These are phyloP conservation scores for Pelecanoides urinatrix DNA, from an alignment of 2,113 vertebrate species.

Conservation along the genomic window DNA sequence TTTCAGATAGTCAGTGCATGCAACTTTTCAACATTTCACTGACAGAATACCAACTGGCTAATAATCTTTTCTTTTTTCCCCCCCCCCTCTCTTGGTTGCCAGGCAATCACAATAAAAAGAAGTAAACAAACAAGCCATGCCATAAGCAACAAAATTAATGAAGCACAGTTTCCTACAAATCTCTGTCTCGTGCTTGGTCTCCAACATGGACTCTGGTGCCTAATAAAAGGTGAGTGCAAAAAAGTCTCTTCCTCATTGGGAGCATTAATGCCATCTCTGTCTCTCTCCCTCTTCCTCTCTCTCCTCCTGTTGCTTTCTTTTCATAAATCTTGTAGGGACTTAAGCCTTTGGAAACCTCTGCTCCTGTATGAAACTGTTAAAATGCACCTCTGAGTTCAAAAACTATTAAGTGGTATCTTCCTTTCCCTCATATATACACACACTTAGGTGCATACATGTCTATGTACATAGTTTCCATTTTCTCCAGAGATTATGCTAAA, in stretches of 20 bases:
- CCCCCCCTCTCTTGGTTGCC: neutral
- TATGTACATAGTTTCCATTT: neutral
- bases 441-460: too few relatives aligned
- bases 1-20: neutral
- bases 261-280: neutral
- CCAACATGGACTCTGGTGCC: neutral
- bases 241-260: neutral
- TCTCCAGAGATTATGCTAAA: neutral
- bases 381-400: neutral
- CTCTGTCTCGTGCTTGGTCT: neutral
- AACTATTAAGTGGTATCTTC: neutral
- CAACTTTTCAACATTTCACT: neutral
- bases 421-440: neutral
- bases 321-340: neutral
- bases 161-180: neutral
- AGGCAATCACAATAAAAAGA: neutral
- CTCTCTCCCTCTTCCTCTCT: too few relatives aligned
- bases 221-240: neutral
- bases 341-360: neutral
- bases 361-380: neutral
- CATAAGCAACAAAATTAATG: neutral
- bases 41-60: neutral
- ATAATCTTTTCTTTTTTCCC: neutral
- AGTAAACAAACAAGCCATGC: neutral
- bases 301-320: neutral